A percentile compares a stretch with the other conserved stretches of the same genome.
These are phyloP conservation scores for Mechanitis messenoides DNA, from an alignment of 2,888 invertebrate genomes.

Conservation along the genomic window DNA sequence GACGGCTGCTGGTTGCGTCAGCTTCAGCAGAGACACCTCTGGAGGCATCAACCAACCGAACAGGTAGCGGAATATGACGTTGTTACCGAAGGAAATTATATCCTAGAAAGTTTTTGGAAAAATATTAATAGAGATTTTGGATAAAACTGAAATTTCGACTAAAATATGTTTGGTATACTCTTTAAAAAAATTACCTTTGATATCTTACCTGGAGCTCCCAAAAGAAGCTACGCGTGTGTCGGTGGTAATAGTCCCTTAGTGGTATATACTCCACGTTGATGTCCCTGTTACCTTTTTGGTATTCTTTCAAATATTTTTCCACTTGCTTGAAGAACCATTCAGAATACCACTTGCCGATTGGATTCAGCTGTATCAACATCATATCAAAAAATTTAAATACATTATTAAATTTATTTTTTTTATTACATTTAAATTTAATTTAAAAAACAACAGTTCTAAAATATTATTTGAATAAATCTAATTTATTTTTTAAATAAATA, in stretches of 20 bases:
- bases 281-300: constrained; percentile 42
- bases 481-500: too few species aligned
- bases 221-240: constrained; percentile 87
- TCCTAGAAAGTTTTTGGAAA: constrained; percentile 69
- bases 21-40: constrained; percentile 86
- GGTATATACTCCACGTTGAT: constrained; percentile 82
- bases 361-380: constrained; percentile 75
- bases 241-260: constrained; percentile 87
- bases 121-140: too few species aligned
- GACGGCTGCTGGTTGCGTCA: constrained; percentile 83
- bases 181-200: neutral
- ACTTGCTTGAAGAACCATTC: constrained; percentile 92
- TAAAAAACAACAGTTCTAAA: too few species aligned
- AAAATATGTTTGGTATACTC: too few species aligned
- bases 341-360: constrained; percentile 85
- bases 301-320: constrained; percentile 58
- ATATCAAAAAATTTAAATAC: too few species aligned
- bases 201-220: constrained; percentile 86
- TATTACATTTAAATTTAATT: too few species aligned
- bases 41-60: constrained; percentile 91
- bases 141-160: too few species aligned
- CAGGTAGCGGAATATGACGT: constrained; percentile 81
- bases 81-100: constrained; percentile 89
- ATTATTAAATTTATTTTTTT: too few species aligned
- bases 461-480: too few species aligned